Evolutionary conservation across 1,140 invertebrate species (phyloP).

Genomic region (Zaprionus camerounensis): DNA sequence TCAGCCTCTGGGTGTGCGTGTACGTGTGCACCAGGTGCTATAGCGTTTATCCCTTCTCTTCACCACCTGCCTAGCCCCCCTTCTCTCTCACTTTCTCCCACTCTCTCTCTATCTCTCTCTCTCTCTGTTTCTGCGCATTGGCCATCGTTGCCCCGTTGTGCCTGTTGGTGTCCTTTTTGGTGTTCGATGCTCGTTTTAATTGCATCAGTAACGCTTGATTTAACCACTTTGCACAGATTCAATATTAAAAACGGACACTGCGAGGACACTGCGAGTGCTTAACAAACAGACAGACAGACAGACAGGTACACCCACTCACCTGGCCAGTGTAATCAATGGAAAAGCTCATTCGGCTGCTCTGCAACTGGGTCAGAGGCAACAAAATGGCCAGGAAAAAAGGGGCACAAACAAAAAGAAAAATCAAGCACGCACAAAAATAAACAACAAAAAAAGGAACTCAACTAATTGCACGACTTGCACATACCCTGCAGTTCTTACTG

Average conservation of each 20-base stretch:
- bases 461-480: background rate
- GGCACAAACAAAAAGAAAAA: constrained; percentile 9
- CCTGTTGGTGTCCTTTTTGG: constrained; percentile 20
- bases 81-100: too few relatives aligned
- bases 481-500: constrained; percentile 1
- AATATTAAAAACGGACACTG: constrained; percentile 46
- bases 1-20: constrained; percentile 30
- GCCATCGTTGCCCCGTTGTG: background rate
- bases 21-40: background rate
- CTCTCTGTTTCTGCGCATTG: too few relatives aligned
- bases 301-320: constrained; percentile 11
- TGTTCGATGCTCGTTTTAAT: constrained; percentile 60
- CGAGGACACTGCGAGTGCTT: constrained; percentile 27
- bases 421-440: constrained; percentile 1
- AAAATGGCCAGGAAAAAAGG: constrained; percentile 1
- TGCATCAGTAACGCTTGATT: constrained; percentile 78
- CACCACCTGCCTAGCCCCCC: too few relatives aligned
- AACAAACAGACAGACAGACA: constrained; percentile 9
- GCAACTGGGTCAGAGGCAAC: constrained; percentile 33
- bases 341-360: constrained; percentile 14
- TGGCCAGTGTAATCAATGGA: constrained; percentile 43
- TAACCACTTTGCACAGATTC: constrained; percentile 62
- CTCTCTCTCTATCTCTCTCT: background rate
- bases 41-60: background rate
- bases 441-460: background rate